phyloP scores from a whole-genome alignment of 2,888 invertebrate species.

The Spilosoma lubricipeda region DNA sequence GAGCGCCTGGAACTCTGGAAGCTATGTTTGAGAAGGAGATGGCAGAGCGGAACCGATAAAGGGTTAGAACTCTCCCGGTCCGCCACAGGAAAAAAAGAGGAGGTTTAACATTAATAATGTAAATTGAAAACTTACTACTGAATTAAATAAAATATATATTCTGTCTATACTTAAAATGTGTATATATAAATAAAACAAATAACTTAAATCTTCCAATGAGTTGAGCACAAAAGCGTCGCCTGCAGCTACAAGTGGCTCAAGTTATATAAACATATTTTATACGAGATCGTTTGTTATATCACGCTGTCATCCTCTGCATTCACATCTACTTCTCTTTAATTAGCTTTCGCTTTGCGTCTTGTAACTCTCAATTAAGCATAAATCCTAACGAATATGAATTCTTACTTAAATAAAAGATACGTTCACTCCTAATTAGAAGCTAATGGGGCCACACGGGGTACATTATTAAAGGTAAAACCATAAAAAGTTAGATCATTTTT shows the following conservation, averaged over 20 bases:
- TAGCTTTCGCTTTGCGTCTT: slow-evolving; percentile 38
- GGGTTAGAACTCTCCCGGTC: too few relatives aligned
- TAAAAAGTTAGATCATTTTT: slow-evolving; percentile 65
- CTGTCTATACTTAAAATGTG: background rate
- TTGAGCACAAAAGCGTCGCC: slow-evolving; percentile 4
- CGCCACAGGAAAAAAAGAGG: background rate
- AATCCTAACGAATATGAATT: slow-evolving; percentile 48
- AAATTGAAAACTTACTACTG: background rate
- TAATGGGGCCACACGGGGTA: slow-evolving; percentile 65
- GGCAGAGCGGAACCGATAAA: too few relatives aligned
- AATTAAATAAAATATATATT: background rate
- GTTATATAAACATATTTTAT: background rate
- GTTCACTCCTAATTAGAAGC: slow-evolving; percentile 63
- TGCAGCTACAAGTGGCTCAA: slow-evolving; percentile 4
- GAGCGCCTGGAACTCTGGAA: too few relatives aligned
- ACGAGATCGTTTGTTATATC: background rate
- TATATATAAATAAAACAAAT: slow-evolving; percentile 10
- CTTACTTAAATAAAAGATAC: slow-evolving; percentile 57
- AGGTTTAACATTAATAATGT: background rate
- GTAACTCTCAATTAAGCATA: slow-evolving; percentile 52
- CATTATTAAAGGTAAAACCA: slow-evolving; percentile 60
- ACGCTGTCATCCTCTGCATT: background rate
- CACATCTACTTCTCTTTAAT: slow-evolving; percentile 34
- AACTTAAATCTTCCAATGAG: background rate
- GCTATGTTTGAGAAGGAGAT: too few relatives aligned